Evolutionary conservation across 2,888 invertebrate genomes (phyloP), one percentile per base, ranked within the genome.

Genomic region (Drosophila melanosoma): DNA sequence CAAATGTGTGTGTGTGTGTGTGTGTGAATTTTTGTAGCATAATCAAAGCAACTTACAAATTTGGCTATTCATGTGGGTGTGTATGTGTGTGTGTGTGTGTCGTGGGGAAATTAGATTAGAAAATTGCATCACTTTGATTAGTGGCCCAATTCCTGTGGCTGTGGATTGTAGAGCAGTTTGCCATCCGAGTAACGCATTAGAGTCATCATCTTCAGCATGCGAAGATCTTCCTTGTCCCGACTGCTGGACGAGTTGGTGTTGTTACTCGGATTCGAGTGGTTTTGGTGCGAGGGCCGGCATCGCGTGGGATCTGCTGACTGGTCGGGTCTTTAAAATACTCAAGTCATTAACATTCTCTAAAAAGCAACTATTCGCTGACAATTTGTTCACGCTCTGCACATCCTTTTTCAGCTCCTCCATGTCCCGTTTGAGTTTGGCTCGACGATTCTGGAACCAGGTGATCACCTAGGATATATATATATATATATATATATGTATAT

Each of bases 361-460:
- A 93, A 98, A 97, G 92, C 96, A 97, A 93, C 97, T 97, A 93
- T 98, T 97, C 77, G 97, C 96, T 79, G 96, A 96, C 78, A 97
- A 94, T 67, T 97, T 95, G 94, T 98, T 98, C 83, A 97, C 96
- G 91, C 97, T 97, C 92, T 98, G 98, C 26, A 99, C 98, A 93
- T 99, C 99, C 93, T 99, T 98, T 93, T 99, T 98, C 83, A 99
- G 94, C 92, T 99, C 99, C 92, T 99, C 99, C 96, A 99, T 97
- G 93, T 99, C 99, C 63, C 99, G 94, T 93, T 99, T 99, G 90
- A 99, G 95, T 93, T 98, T 98, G 88, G 98, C 98, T 85, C 98
- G 94, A 85, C 98, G 94, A 93, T 98, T 98, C 92, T 98, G 98
- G 94, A 98, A 98, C 98, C 98, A 98, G 74, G 99, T 99, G 94